phyloP scores from a whole-genome alignment of 2,113 vertebrate genomes.

The Psettodes erumei region DNA sequence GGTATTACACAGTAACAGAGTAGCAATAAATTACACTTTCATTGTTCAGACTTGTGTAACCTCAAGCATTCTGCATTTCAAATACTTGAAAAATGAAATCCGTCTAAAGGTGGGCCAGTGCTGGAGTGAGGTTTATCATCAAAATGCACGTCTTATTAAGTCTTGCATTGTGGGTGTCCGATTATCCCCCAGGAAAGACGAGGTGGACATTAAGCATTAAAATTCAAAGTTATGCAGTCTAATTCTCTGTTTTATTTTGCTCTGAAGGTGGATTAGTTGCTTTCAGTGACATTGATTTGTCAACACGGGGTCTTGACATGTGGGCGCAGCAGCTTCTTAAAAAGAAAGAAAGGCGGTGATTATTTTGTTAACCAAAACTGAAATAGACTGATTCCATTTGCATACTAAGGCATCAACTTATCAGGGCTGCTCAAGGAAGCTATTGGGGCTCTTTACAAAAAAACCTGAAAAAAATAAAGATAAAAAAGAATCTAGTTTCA shows the following conservation, averaged over 20 bases:
- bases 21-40: background rate
- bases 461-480: background rate
- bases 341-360: background rate
- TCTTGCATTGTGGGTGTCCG: slow-evolving; percentile 43
- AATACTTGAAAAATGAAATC: slow-evolving; percentile 20
- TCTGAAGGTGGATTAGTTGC: slow-evolving; percentile 21
- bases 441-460: slow-evolving; percentile 3
- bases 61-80: background rate
- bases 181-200: slow-evolving; percentile 41
- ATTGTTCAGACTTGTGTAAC: slow-evolving; percentile 1
- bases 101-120: background rate
- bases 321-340: slow-evolving; percentile 5
- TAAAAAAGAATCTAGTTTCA: slow-evolving; percentile 3
- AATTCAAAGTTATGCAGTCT: slow-evolving; percentile 30
- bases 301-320: slow-evolving; percentile 22
- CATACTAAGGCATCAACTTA: background rate
- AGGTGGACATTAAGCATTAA: slow-evolving; percentile 41
- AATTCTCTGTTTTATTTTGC: slow-evolving; percentile 30
- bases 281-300: slow-evolving; percentile 26
- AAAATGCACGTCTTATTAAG: slow-evolving; percentile 36
- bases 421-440: background rate
- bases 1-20: background rate
- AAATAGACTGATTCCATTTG: background rate
- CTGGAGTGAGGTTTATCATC: slow-evolving; percentile 18
- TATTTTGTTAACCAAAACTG: background rate